Percentiles rank a stretch among this genome's conserved stretches.
Evolutionary conservation across 1,140 invertebrate species (phyloP).

Genomic region (Zaprionus davidi): DNA sequence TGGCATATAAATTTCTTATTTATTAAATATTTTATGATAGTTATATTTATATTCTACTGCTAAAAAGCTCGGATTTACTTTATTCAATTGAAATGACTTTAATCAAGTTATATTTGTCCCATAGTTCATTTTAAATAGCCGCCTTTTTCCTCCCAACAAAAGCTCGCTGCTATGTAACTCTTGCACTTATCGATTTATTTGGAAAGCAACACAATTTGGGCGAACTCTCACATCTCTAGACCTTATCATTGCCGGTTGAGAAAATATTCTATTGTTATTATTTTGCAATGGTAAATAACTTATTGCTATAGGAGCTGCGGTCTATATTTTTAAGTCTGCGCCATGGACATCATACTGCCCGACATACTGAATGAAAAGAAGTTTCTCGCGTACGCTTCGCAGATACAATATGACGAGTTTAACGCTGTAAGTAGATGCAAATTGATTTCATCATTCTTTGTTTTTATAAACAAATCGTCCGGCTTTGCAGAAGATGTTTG

Average conservation of each 20-base stretch:
- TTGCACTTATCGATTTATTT: not conserved
- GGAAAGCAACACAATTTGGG: not conserved
- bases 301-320: not conserved
- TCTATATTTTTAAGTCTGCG: not conserved
- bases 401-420: slow-evolving; percentile 65
- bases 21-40: not conserved
- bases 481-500: slow-evolving; percentile 62
- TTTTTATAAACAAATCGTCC: not conserved
- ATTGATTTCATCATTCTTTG: not conserved
- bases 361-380: slow-evolving; percentile 46
- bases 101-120: not conserved
- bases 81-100: not conserved
- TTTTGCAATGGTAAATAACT: slow-evolving; percentile 15
- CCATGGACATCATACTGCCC: slow-evolving; percentile 63
- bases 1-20: not conserved
- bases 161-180: slow-evolving; percentile 4
- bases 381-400: slow-evolving; percentile 52
- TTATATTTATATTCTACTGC: not conserved
- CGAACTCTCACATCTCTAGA: slow-evolving; percentile 10
- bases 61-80: not conserved
- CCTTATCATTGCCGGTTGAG: slow-evolving; percentile 27
- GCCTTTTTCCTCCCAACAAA: not conserved
- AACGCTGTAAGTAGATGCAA: slow-evolving; percentile 47
- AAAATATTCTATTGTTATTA: not conserved
- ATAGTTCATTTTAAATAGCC: not conserved